Evolutionary conservation across 1,140 invertebrate genomes (phyloP), one percentile per base, ranked within the genome.

Genomic region (Rhopalosiphum padi): DNA sequence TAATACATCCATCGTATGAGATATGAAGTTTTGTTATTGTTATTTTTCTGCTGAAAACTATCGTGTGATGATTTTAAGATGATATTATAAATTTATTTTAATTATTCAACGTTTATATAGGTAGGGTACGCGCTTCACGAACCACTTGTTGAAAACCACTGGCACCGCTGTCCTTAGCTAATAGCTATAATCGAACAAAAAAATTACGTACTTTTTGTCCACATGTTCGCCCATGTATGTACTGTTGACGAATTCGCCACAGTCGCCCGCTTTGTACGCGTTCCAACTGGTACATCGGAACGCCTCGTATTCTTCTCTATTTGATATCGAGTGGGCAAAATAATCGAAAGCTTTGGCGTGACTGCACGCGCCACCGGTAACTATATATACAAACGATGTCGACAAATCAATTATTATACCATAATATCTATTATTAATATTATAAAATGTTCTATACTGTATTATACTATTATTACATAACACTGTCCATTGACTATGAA

Each of bases 161-260:
- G 30, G 15, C 11, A 5, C 30, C 30, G 0, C 30, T 60, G 25
- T 15, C 55, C 1, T 0, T 15, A 48, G 0, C 11, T 48, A 48
- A 11, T 8, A 46, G 9, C 46, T 68, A n/a, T n/a, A n/a, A 68
- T 41, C 4, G 60, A 30, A 68, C 60, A 2, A n/a, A 77, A n/a
- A 77, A n/a, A 15, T 6, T 87, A 87, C 86, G 30, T 21, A 87
- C 86, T 48, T 87, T 48, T 48, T n/a, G 35, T 87, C 86, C 86
- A 87, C 86, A 30, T n/a, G 15, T 48, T 87, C 86, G 15, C 86
- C 86, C 86, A 87, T 87, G 86, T 48, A 87, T 21, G 86, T 87
- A 21, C 43, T 87, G 5, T 48, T 35, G 30, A 5, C 85, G 6
- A 1, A 46, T 46, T 86, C 11, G 1, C 23, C 4, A n/a, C 85